A percentile compares a stretch with the other conserved stretches of the same genome.
These are phyloP conservation scores for Parnassius mnemosyne DNA, from an alignment of 2,888 invertebrate genomes.

Conservation along the genomic window DNA sequence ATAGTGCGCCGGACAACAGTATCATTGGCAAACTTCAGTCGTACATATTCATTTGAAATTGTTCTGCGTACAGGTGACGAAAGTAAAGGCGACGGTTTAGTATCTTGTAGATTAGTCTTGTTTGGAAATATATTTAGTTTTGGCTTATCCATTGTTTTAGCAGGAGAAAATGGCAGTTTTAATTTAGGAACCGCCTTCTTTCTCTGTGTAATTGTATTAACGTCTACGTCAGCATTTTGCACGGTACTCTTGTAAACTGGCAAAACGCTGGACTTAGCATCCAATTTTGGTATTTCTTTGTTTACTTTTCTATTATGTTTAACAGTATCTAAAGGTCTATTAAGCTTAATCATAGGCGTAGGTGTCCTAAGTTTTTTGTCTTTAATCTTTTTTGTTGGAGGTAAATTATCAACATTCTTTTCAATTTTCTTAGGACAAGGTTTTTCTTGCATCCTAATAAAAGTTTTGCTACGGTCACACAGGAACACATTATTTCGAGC, in stretches of 20 bases:
- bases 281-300: conserved; percentile 48
- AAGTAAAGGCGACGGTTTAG: conserved; percentile 60
- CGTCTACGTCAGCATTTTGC: conserved; percentile 49
- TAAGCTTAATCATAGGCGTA: conserved; percentile 58
- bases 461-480: conserved; percentile 61
- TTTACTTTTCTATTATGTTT: conserved; percentile 47
- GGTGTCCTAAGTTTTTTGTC: conserved; percentile 60
- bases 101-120: conserved; percentile 51
- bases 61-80: conserved; percentile 69
- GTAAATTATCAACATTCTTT: conserved; percentile 38
- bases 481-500: conserved; percentile 51
- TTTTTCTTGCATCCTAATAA: conserved; percentile 53
- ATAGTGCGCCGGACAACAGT: conserved; percentile 69
- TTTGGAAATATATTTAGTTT: conserved; percentile 70
- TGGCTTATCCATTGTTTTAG: conserved; percentile 67
- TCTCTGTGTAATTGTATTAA: conserved; percentile 50
- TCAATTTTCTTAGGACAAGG: conserved; percentile 45
- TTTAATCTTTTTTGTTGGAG: conserved; percentile 55
- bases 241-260: conserved; percentile 65
- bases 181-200: conserved; percentile 63
- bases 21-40: conserved; percentile 68
- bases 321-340: conserved; percentile 58
- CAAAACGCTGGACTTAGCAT: conserved; percentile 61
- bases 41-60: conserved; percentile 77
- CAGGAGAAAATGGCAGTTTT: conserved; percentile 68